Base-by-base conservation (phyloP, 2,797 vertebrate species). In the Erpetoichthys calabaricus region DNA sequence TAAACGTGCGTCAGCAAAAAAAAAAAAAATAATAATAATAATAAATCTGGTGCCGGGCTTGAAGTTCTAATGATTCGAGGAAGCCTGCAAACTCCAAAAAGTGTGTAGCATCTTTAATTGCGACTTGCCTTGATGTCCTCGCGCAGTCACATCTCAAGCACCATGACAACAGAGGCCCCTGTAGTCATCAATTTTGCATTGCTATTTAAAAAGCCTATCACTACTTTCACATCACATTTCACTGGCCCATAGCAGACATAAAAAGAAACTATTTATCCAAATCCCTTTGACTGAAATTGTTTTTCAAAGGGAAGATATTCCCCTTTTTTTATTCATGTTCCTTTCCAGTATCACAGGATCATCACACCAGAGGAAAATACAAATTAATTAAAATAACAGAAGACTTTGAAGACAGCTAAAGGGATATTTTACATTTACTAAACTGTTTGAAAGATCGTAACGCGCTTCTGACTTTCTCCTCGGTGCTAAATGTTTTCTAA, bases 141-240 rank as follows among this genome's bases (percentile, higher is more conserved):
- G 78, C 80, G 80, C 80, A 80, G 76, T 80, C 78, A 77, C 76
- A 81, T 80, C 75, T 84, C 74, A 70, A 73, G 76, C 72, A 70
- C 67, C 71, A 59, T 72, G 75, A 79, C 78, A 79, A 79, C 79
- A 79, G 71, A 66, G 64, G 68, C 70, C 75, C 72, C 79, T 72
- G 66, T 68, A 76, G 74, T 83, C 83, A 82, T 85, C 79, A 84
- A 86, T 85, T 83, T 87, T 85, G 79, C 80, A 83, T 80, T 70
- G 71, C 75, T 76, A 74, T 85, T 85, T 81, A 76, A 79, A 80
- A 80, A 79, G 70, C 75, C 80, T 78, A 79, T 83, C 75, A 74
- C 75, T 74, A 79, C 70, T 78, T 78, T 77, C 73, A 74, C 78
- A 81, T 81, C 76, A 74, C 70, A 76, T 79, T 78, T 73, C 73